Evolutionary conservation across 1,140 invertebrate genomes (phyloP).

Genomic region (Penaeus chinensis): DNA sequence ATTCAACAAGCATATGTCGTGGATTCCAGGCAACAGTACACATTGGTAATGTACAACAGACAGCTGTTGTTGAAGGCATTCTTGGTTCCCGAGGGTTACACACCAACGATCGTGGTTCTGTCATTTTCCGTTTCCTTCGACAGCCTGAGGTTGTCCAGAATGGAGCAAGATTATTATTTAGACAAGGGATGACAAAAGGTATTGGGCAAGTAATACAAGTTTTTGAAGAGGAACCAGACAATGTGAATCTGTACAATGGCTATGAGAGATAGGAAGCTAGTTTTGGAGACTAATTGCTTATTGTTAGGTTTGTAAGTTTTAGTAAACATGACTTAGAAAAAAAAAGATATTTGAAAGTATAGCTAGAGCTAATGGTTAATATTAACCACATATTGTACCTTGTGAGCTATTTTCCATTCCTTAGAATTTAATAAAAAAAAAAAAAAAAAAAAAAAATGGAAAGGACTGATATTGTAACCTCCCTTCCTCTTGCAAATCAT

Average conservation of each 20-base stretch:
- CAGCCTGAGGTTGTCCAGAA: slow-evolving; percentile 93
- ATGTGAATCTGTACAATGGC: slow-evolving; percentile 29
- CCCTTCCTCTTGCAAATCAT: too few relatives aligned
- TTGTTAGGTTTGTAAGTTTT: background rate
- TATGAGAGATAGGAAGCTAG: slow-evolving; percentile 21
- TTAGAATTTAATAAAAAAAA: too few relatives aligned
- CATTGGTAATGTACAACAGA: slow-evolving; percentile 94
- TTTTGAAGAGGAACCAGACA: slow-evolving; percentile 70
- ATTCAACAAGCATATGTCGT: slow-evolving; percentile 83
- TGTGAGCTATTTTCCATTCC: too few relatives aligned
- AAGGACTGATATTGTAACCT: too few relatives aligned
- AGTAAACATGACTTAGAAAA: too few relatives aligned
- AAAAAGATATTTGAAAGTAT: too few relatives aligned
- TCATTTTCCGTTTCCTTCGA: slow-evolving; percentile 88
- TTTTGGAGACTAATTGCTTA: background rate
- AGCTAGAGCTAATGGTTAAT: too few relatives aligned
- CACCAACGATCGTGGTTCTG: slow-evolving; percentile 87
- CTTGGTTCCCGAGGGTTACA: slow-evolving; percentile 74
- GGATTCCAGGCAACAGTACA: slow-evolving; percentile 96
- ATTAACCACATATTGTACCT: too few relatives aligned
- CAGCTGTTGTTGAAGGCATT: slow-evolving; percentile 84
- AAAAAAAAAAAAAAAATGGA: too few relatives aligned
- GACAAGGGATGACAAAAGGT: slow-evolving; percentile 81
- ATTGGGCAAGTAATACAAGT: slow-evolving; percentile 91
- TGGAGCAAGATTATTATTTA: slow-evolving; percentile 86